Base-by-base conservation (phyloP, 2,888 invertebrate species). In the Pardosa pseudoannulata region DNA sequence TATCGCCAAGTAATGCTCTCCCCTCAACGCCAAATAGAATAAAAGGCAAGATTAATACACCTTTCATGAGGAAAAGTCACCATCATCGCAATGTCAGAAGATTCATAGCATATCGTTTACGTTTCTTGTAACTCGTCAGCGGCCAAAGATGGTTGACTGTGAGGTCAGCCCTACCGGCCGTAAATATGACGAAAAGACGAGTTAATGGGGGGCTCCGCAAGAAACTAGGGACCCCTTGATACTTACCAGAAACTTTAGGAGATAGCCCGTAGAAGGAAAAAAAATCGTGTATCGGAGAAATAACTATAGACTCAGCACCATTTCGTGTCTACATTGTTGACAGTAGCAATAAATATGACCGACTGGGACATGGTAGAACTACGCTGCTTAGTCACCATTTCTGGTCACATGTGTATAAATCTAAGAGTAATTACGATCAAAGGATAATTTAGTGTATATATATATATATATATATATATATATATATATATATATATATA, bases 71-170 rank as follows among this genome's bases (percentile, higher is more conserved):
- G 56, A 65, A n/a, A 72, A 73, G 72, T 72, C 46, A 80, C 39
- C 72, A 67, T 80, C 65, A 29, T 31, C 19, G 70, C 50, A 32
- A 41, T 68, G 74, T 16, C 16, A 73, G 27, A 50, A 78, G 76
- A 83, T 83, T 83, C 76, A 83, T 83, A 65, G 82, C 27, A 41
- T 36, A 31, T 36, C 76, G 36, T 83, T 71, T 46, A 65, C 64
- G 85, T 74, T 68, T 72, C 78, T 74, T 79, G 85, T 85, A 85
- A 41, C 73, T 85, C 79, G 74, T 86, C 85, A 74, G 70, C 74
- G 64, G 73, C 62, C 64, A 70, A 70, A 86, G 74, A 86, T 79
- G 79, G 70, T 75, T 86, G 79, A 86, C 79, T 46, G 36, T 16
- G 31, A 27, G 85, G 85, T 86, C 85, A 70, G 31, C 73, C 16